Base-by-base conservation (phyloP, 1,140 invertebrate species). In the Ostrea denselamellosa region DNA sequence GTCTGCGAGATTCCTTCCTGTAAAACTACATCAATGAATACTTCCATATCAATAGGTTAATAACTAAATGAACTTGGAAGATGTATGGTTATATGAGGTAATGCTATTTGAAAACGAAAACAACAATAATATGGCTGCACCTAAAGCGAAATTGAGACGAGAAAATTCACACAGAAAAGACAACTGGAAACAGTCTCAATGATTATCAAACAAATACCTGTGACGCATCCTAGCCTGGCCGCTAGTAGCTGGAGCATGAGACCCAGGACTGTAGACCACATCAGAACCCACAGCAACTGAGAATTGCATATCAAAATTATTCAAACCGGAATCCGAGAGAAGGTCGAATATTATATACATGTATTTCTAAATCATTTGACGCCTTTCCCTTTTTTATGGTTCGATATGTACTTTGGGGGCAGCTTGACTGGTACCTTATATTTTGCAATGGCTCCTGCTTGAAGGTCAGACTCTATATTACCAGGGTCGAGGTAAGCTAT, bases 401-500 rank as follows among this genome's bases (percentile, higher is more conserved):
- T 71, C 52, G 19, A 44, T 44, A 10, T 77, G 68, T 77, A n/a
- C 12, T 7, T 81, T 81, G 17, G 19, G 71, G 17, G n/a, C 3
- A 25, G 71, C 19, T 54, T 83, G 17, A 53, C 14, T 83, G 62
- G 93, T 92, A 97, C 97, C 95, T 97, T 97, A 93, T 98, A 98
- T 94, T 96, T 96, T 12, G 97, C 98, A 34, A 96, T 95, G 8
- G 97, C 96, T 85, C 98, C 98, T 54, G 97, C 97, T 94, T 98
- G 97, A 44, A 98, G 95, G 96, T 98, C 98, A 34, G 97, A 97
- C 95, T 98, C 91, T 9, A 93, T 92, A 68, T 93, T 98, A 86
- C 98, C 98, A 86, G 98, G 98, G 96, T 98, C 98, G 68, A 98
- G 94, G 94, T 98, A 98, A 28, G 98, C 98, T 93, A 98, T 98